Evolutionary conservation across 2,797 vertebrate genomes (phyloP).

Genomic region (Schizopygopsis malacanthus): DNA sequence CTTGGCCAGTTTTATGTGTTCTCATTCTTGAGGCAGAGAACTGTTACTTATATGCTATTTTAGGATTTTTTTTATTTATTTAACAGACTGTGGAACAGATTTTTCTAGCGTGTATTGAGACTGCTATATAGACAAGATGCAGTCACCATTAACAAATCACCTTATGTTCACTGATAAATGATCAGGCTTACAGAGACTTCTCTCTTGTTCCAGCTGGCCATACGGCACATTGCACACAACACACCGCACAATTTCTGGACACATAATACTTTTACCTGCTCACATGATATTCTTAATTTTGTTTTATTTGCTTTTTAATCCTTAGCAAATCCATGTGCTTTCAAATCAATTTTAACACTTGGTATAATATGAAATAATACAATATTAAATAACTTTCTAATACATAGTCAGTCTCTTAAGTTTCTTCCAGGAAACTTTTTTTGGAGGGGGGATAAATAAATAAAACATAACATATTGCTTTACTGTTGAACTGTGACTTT

Average conservation of each 20-base stretch:
- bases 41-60: not conserved
- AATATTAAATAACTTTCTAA: not conserved
- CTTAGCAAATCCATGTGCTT: not conserved
- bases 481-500: not conserved
- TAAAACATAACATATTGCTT: not conserved
- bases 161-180: slow-evolving; percentile 24
- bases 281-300: not conserved
- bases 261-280: no score
- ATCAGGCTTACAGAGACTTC: slow-evolving; percentile 3
- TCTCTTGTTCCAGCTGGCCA: slow-evolving; percentile 63
- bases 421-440: not conserved
- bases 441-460: not conserved
- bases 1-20: not conserved
- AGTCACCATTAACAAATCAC: slow-evolving; percentile 29
- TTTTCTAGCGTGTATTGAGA: not conserved
- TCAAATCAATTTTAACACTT: not conserved
- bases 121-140: not conserved
- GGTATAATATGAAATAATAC: not conserved
- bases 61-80: not conserved
- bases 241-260: not conserved
- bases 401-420: not conserved
- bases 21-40: not conserved
- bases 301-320: not conserved
- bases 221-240: slow-evolving; percentile 1
- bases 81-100: slow-evolving; percentile 20